Conservation (phyloP, 2,888 invertebrate species). For the Macrophya alboannulata region DNA sequence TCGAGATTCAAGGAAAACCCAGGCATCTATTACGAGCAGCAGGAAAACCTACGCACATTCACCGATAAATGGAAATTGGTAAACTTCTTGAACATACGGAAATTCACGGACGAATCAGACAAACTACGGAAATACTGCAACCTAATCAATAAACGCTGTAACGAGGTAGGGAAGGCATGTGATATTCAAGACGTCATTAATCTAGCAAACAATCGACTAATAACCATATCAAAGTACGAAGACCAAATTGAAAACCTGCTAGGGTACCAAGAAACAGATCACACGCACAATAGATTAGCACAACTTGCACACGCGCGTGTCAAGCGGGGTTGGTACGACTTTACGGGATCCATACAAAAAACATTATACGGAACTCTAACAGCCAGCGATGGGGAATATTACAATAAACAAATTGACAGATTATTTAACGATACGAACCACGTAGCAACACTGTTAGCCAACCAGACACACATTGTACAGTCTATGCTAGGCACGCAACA, state of each 20-base stretch:
- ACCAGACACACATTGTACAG: not conserved
- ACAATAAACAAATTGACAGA: constrained; percentile 12
- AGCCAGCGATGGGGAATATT: not conserved
- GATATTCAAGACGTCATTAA: too few relatives aligned
- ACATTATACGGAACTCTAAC: not conserved
- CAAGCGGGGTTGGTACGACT: not conserved
- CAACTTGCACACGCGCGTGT: not conserved
- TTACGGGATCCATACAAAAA: not conserved
- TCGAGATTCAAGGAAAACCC: too few relatives aligned
- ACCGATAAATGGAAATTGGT: too few relatives aligned
- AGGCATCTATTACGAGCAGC: too few relatives aligned
- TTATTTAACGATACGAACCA: constrained; percentile 20
- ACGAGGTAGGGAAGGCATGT: too few relatives aligned
- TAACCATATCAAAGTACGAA: too few relatives aligned
- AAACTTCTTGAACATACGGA: too few relatives aligned
- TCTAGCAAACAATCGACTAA: too few relatives aligned
- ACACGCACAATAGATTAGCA: not conserved
- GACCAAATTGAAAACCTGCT: not conserved
- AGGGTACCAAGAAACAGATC: not conserved
- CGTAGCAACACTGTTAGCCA: not conserved
- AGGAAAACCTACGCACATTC: too few relatives aligned
- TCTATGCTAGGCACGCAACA: not conserved
- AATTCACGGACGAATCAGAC: too few relatives aligned
- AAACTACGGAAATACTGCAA: too few relatives aligned
- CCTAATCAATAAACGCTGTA: too few relatives aligned